phyloP scores from a whole-genome alignment of 2,113 vertebrate genomes.

The Oceanites oceanicus region DNA sequence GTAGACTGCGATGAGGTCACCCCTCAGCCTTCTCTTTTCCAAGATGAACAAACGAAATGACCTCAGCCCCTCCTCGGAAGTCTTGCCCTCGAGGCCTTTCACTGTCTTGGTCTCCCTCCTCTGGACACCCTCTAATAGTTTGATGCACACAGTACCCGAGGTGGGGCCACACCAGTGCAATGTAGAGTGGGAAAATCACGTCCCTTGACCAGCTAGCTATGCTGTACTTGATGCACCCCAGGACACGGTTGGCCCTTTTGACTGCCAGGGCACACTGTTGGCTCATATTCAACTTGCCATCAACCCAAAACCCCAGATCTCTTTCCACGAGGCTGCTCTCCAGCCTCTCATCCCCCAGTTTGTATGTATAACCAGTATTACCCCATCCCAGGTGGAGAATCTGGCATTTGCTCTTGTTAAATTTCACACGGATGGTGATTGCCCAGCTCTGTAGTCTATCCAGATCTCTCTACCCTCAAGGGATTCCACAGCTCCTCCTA shows the following conservation, averaged over 20 bases:
- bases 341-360: neutral
- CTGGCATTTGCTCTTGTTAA: neutral
- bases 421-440: neutral
- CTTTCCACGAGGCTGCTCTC: accelerated
- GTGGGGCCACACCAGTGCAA: too few species aligned
- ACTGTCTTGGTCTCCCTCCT: neutral
- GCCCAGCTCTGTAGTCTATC: neutral
- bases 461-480: neutral
- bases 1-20: neutral
- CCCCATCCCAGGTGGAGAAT: neutral
- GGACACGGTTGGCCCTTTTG: neutral
- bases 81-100: neutral
- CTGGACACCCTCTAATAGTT: neutral
- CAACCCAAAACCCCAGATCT: neutral
- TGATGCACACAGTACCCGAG: neutral
- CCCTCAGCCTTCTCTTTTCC: neutral
- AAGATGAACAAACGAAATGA: neutral
- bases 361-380: neutral
- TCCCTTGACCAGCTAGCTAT: neutral
- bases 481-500: neutral
- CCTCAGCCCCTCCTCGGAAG: neutral
- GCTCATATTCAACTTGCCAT: neutral
- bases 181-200: neutral
- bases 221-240: neutral
- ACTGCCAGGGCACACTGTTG: neutral